These are phyloP conservation scores for Oncopodura yosiiana DNA, from an alignment of 1,140 invertebrate genomes.

Conservation along the genomic window DNA sequence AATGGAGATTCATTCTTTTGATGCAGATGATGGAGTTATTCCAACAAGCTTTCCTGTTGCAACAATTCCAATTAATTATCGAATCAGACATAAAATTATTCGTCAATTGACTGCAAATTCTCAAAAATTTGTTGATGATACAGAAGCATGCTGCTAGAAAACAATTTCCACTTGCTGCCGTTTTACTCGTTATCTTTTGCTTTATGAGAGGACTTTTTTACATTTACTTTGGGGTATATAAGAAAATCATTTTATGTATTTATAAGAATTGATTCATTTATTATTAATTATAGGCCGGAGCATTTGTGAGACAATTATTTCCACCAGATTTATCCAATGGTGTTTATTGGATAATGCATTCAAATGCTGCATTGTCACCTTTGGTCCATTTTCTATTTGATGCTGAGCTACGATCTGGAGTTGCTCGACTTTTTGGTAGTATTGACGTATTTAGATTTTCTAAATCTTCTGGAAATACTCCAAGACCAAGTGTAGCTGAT, in stretches of 20 bases:
- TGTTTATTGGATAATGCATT: constrained; percentile 34
- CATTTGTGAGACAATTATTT: constrained; percentile 26
- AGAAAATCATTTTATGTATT: background rate
- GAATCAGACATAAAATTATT: background rate
- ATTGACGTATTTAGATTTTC: too few species aligned
- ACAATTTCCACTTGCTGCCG: constrained; percentile 19
- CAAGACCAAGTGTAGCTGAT: too few species aligned
- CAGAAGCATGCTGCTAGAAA: constrained; percentile 9
- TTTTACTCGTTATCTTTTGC: constrained; percentile 18
- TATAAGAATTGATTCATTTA: background rate
- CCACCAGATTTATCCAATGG: constrained; percentile 31
- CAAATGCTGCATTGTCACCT: constrained; percentile 24
- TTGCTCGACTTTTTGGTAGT: constrained; percentile 2
- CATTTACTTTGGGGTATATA: constrained; percentile 31
- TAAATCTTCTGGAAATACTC: too few species aligned
- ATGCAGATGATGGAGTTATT: background rate
- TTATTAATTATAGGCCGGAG: constrained; percentile 19
- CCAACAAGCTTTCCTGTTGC: background rate
- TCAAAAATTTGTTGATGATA: background rate
- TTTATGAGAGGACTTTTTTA: constrained; percentile 20
- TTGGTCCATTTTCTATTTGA: constrained; percentile 29
- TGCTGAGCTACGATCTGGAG: constrained; percentile 11
- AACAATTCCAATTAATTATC: background rate
- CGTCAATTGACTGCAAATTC: constrained; percentile 3
- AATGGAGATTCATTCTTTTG: background rate